phyloP scores from a whole-genome alignment of 2,797 vertebrate species.

The Anomalospiza imberbis region DNA sequence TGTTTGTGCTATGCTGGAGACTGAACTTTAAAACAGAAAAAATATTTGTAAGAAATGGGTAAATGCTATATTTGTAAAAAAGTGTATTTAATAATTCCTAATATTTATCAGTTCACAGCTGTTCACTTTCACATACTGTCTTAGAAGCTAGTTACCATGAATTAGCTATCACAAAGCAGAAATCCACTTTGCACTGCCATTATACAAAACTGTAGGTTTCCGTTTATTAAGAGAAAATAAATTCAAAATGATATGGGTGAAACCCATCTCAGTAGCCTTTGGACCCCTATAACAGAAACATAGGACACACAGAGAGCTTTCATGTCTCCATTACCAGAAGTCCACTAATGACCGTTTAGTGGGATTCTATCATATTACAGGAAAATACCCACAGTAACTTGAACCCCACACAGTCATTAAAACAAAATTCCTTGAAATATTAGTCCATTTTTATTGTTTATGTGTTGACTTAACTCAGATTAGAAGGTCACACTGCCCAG shows the following conservation, averaged over 20 bases:
- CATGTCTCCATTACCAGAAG: not conserved
- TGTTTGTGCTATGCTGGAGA: not conserved
- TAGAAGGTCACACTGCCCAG: slow-evolving; percentile 15
- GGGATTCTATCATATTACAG: slow-evolving; percentile 9
- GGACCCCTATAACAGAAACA: not conserved
- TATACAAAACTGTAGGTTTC: not conserved
- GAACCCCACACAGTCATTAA: not conserved
- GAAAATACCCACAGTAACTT: slow-evolving; percentile 20
- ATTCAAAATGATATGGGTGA: not conserved
- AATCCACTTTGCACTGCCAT: not conserved
- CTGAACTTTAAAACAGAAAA: not conserved
- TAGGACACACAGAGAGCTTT: not conserved
- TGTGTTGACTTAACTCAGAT: slow-evolving; percentile 20
- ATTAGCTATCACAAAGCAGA: not conserved
- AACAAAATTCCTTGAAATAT: slow-evolving; percentile 36
- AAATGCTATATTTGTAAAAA: not conserved
- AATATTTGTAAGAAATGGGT: not conserved
- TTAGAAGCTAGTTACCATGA: not conserved
- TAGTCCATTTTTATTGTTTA: slow-evolving; percentile 19
- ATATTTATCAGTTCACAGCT: not conserved
- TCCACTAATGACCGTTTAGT: slow-evolving; percentile 3
- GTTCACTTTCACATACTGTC: not conserved
- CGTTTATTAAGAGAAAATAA: not conserved
- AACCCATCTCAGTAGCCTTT: not conserved
- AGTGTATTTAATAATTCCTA: not conserved